These are phyloP conservation scores for Apodemia zela DNA, from an alignment of 2,888 invertebrate species.

Conservation along the genomic window DNA sequence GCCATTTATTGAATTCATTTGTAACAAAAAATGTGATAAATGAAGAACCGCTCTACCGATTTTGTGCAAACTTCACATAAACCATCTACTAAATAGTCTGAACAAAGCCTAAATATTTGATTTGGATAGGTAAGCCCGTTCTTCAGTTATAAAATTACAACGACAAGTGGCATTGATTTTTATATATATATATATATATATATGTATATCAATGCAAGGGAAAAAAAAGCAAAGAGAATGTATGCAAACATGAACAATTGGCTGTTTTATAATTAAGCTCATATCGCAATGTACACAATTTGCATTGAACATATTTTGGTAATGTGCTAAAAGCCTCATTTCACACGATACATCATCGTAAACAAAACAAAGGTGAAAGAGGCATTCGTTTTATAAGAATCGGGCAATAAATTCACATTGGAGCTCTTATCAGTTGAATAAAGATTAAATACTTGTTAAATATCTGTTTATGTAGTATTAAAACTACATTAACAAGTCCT, in stretches of 20 bases:
- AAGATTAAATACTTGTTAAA: constrained; percentile 39
- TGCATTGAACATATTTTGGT: constrained; percentile 5
- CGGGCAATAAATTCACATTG: constrained; percentile 16
- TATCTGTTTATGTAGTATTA: constrained; percentile 44
- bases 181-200: too few species aligned
- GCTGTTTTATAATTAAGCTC: not conserved
- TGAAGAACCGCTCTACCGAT: too few species aligned
- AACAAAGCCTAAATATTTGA: too few species aligned
- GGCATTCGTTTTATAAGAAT: not conserved
- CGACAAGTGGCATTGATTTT: too few species aligned
- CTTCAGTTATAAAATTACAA: too few species aligned
- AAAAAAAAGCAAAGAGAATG: not conserved
- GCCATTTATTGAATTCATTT: too few species aligned
- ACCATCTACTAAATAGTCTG: too few species aligned
- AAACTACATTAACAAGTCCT: constrained; percentile 40
- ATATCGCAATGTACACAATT: not conserved
- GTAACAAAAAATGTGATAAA: too few species aligned
- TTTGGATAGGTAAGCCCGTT: too few species aligned
- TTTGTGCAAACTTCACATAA: too few species aligned
- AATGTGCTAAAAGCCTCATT: not conserved
- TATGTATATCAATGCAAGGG: too few species aligned
- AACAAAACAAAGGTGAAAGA: constrained; percentile 16
- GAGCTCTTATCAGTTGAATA: constrained; percentile 33
- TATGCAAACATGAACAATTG: not conserved
- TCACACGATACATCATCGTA: not conserved